Evolutionary conservation across 1,140 invertebrate species (phyloP).

Genomic region (Patella vulgata): DNA sequence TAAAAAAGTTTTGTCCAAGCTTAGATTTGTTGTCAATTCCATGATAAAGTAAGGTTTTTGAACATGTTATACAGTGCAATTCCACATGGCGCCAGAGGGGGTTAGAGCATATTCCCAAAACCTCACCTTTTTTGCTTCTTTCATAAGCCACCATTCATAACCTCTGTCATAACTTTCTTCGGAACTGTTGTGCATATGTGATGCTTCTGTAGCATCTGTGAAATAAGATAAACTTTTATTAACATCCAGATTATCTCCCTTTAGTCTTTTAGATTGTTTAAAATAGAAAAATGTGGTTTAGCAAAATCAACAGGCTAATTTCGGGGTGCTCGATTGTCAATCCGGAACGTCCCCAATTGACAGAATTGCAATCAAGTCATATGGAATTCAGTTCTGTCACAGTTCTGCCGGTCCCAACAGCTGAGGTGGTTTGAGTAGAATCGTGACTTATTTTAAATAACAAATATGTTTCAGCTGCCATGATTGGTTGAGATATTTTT

Average conservation of each 20-base stretch:
- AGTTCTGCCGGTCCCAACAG: too few species aligned
- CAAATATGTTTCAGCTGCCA: too few species aligned
- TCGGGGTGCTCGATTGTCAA: too few species aligned
- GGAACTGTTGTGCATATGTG: slow-evolving; percentile 56
- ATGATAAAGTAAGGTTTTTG: not conserved
- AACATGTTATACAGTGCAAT: not conserved
- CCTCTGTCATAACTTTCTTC: slow-evolving; percentile 58
- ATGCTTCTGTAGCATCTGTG: slow-evolving; percentile 53
- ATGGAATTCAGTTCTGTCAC: too few species aligned
- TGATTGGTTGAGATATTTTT: too few species aligned
- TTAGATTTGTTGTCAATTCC: not conserved
- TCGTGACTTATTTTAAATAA: too few species aligned
- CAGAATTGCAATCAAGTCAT: too few species aligned
- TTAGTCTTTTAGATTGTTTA: not conserved
- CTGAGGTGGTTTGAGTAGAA: too few species aligned
- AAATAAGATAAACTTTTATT: slow-evolving; percentile 1
- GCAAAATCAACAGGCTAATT: not conserved
- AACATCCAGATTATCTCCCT: too few species aligned
- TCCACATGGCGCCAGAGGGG: not conserved
- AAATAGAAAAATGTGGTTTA: not conserved
- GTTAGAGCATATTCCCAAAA: too few species aligned
- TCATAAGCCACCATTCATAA: slow-evolving; percentile 62
- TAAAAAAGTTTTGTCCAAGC: not conserved
- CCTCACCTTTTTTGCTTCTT: slow-evolving; percentile 51
- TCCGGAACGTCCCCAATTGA: too few species aligned